Base-by-base conservation (phyloP, 2,888 invertebrate genomes). In the Linnaemya vulpina region DNA sequence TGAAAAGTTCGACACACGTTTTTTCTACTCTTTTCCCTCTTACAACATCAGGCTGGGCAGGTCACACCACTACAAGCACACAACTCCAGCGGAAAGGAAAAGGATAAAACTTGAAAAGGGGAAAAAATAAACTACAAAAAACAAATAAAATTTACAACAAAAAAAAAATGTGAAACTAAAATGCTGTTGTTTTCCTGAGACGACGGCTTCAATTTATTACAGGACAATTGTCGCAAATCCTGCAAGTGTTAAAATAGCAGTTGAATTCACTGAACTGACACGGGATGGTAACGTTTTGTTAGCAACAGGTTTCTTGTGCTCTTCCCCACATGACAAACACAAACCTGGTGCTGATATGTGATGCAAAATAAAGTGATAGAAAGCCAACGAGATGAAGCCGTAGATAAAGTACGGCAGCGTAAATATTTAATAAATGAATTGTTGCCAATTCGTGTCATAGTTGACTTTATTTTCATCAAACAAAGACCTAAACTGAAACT, bases 141-240 rank as follows among this genome's bases (percentile, higher is more conserved):
- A 22, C 49, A 25, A 40, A 49, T 15, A 13, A 46, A 58, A 35
- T n/a, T n/a, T n/a, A n/a, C n/a, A n/a, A n/a, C n/a, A n/a, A 35
- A 8, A 40, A 73, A 38, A 67, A 43, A 43, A 67, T 38, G 1
- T 67, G 22, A 55, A 75, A 75, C 17, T 58, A 13, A 67, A 67
- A 55, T 63, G 40, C 17, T 53, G 63, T 62, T 43, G 46, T 70
- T 80, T 79, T 58, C 65, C 71, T 67, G 76, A 81, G 62, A 63
- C 67, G 76, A 51, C 62, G 77, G 46, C 76, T 68, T 81, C 81
- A 68, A 77, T 84, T 84, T 76, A 77, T 84, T 77, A 77, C 73
- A 77, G 73, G 77, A 68, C 80, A 81, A 68, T 81, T 84, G 81
- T 81, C 84, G 49, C 81, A 84, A 81, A 81, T 81, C 81, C 81